phyloP scores from a whole-genome alignment of 2,888 invertebrate genomes.

The Carterocephalus palaemon region DNA sequence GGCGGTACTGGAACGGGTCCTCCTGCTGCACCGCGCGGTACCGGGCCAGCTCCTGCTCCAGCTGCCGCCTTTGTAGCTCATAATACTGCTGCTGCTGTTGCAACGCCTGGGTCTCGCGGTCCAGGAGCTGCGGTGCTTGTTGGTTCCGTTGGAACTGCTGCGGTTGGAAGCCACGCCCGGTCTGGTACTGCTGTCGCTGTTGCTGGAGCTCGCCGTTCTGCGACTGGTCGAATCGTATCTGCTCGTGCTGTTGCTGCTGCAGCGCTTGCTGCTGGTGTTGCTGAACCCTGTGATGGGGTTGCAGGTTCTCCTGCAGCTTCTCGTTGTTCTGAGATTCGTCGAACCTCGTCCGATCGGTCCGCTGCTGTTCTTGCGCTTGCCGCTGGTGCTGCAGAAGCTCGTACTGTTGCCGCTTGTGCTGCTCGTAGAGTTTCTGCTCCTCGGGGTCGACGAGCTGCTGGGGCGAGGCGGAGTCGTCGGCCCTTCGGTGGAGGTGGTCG shows the following conservation, averaged over 20 bases:
- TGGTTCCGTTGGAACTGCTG: not conserved
- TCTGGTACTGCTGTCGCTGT: conserved; percentile 4
- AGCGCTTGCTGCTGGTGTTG: conserved; percentile 29
- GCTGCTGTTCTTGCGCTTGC: conserved; percentile 3
- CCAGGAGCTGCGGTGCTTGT: conserved; percentile 18
- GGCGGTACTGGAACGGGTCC: conserved; percentile 39
- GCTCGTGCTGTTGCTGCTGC: conserved; percentile 30
- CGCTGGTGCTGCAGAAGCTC: conserved; percentile 1
- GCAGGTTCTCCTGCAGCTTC: not conserved
- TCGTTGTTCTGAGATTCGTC: no score
- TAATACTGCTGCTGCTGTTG: conserved; percentile 40
- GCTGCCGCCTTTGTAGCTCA: conserved; percentile 39
- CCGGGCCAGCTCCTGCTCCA: conserved; percentile 38
- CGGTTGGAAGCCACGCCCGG: no score
- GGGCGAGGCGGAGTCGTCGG: conserved; percentile 45
- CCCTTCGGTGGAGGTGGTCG: conserved; percentile 55
- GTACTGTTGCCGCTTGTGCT: conserved; percentile 29
- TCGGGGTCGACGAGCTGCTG: conserved; percentile 44
- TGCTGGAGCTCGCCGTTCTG: conserved; percentile 1
- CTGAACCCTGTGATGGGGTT: conserved; percentile 28
- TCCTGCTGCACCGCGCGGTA: conserved; percentile 40
- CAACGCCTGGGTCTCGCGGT: conserved; percentile 37
- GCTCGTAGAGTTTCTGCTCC: conserved; percentile 31
- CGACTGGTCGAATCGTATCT: conserved; percentile 11
- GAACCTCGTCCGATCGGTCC: no score